Conservation (phyloP, 2,888 invertebrate genomes). For the Agelastica alni region DNA sequence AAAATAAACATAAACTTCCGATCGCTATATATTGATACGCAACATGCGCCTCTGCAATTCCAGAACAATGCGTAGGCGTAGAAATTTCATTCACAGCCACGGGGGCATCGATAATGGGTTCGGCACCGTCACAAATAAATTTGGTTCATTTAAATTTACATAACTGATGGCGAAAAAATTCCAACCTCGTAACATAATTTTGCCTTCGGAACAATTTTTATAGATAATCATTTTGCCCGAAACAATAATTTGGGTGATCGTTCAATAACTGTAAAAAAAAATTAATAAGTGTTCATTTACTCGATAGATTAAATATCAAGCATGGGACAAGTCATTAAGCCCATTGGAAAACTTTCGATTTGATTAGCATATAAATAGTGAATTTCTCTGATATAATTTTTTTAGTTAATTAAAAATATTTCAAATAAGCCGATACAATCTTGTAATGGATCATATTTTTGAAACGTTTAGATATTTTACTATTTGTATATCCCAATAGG, state of each 20-base stretch:
- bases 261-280: constrained; percentile 20
- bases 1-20: too few relatives aligned
- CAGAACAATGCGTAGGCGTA: constrained; percentile 24
- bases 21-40: constrained; percentile 14
- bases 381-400: too few relatives aligned
- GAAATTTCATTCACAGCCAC: constrained; percentile 24
- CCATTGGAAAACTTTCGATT: too few relatives aligned
- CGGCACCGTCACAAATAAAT: constrained; percentile 31
- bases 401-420: too few relatives aligned
- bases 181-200: constrained; percentile 6
- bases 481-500: too few relatives aligned
- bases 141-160: constrained; percentile 34
- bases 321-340: constrained; percentile 18
- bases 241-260: constrained; percentile 20
- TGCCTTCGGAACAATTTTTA: constrained; percentile 19
- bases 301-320: constrained; percentile 17
- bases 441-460: too few relatives aligned
- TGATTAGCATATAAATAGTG: too few relatives aligned
- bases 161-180: constrained; percentile 27
- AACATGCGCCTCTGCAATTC: constrained; percentile 20
- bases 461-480: too few relatives aligned
- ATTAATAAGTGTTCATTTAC: constrained; percentile 18
- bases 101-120: constrained; percentile 31
- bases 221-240: constrained; percentile 26
- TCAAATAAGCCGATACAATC: too few relatives aligned